phyloP scores from a whole-genome alignment of 2,113 vertebrate genomes.

The Crotalus horridus region DNA sequence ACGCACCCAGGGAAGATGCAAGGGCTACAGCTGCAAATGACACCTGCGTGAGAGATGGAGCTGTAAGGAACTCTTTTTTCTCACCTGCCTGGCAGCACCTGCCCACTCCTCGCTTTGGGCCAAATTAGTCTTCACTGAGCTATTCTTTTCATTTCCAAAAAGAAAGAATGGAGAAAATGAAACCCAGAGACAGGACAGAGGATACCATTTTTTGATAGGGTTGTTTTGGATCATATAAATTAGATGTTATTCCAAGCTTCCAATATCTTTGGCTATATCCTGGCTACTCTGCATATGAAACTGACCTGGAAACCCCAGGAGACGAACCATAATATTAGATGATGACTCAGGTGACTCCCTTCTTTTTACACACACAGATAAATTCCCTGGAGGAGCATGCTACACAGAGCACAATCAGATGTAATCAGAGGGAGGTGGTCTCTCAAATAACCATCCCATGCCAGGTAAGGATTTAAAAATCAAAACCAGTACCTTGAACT shows the following conservation, averaged over 20 bases:
- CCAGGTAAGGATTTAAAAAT: neutral
- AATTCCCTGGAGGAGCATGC: neutral
- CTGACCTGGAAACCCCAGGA: constrained; percentile 1
- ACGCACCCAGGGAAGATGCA: neutral
- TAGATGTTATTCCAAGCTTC: neutral
- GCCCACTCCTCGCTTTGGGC: neutral
- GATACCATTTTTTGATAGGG: neutral
- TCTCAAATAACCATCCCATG: neutral
- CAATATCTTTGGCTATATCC: no score
- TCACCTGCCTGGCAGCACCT: neutral
- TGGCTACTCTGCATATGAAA: constrained; percentile 12
- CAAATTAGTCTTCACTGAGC: neutral
- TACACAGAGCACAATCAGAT: neutral
- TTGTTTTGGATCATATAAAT: neutral
- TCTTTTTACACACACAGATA: neutral
- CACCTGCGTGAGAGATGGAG: neutral
- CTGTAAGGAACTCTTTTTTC: neutral
- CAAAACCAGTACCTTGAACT: neutral
- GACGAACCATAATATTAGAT: neutral
- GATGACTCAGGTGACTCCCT: neutral
- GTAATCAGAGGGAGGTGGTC: neutral
- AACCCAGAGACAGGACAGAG: neutral
- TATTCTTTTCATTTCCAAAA: neutral
- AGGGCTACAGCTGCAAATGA: constrained; percentile 19
- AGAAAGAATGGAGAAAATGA: no score